Evolutionary conservation across 1,140 invertebrate genomes (phyloP).

Genomic region (Aphelenchoides besseyi): DNA sequence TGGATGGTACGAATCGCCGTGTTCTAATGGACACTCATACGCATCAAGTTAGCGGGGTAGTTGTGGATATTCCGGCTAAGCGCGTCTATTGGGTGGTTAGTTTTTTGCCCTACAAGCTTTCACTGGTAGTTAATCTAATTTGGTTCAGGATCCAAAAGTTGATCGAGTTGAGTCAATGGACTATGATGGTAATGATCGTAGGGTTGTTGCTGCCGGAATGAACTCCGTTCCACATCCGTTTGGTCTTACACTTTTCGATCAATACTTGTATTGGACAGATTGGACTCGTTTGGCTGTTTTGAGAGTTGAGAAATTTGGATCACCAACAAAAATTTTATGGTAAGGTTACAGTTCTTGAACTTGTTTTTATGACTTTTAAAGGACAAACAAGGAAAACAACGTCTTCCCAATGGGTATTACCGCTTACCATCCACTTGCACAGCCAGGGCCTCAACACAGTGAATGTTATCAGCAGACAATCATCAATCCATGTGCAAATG

Average conservation of each 20-base stretch:
- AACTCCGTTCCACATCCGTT: slow-evolving; percentile 59
- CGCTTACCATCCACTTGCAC: slow-evolving; percentile 59
- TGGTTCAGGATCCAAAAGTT: slow-evolving; percentile 68
- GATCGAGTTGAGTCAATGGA: slow-evolving; percentile 68
- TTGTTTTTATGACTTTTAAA: slow-evolving; percentile 12
- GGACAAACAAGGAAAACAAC: slow-evolving; percentile 59
- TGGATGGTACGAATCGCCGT: slow-evolving; percentile 57
- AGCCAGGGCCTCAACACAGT: slow-evolving; percentile 55
- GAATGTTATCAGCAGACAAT: slow-evolving; percentile 59
- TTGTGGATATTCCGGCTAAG: slow-evolving; percentile 57
- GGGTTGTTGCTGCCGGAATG: slow-evolving; percentile 56
- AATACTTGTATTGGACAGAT: slow-evolving; percentile 89
- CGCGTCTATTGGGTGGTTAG: slow-evolving; percentile 70
- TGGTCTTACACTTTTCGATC: slow-evolving; percentile 59
- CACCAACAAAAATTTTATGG: slow-evolving; percentile 52
- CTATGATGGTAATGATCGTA: slow-evolving; percentile 66
- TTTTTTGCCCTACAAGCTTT: no score
- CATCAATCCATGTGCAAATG: slow-evolving; percentile 84
- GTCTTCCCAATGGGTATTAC: slow-evolving; percentile 62
- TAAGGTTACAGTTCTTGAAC: slow-evolving; percentile 17
- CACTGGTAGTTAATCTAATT: no score
- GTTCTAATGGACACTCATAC: slow-evolving; percentile 56
- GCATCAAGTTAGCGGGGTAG: slow-evolving; percentile 61
- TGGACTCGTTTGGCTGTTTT: slow-evolving; percentile 88
- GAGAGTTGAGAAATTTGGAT: slow-evolving; percentile 78